Evolutionary conservation across 1,140 invertebrate species (phyloP), one percentile per base, ranked within the genome.

Genomic region (Panonychus citri): DNA sequence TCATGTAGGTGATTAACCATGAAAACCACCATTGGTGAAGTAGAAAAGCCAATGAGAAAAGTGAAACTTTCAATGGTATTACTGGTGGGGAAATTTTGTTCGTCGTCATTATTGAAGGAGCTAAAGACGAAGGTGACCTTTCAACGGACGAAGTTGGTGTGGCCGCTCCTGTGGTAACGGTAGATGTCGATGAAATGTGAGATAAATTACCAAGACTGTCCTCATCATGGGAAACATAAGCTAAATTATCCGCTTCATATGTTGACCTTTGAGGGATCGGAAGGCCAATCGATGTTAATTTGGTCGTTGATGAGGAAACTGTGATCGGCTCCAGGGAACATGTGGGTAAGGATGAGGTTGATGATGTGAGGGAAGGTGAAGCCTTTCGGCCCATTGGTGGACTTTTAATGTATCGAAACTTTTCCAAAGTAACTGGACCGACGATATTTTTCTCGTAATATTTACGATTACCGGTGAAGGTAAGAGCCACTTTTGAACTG

Each of bases 11-110:
- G 0, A 64, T 59, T 8, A 64, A 28, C 62, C 62, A 64, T 19
- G 56, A 61, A 50, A 61, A 64, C 62, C 62, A 64, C 28, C 57
- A 60, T 43, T 64, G 61, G 43, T 64, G 62, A 8, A 62, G 34
- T 17, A 60, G n/a, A 30, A 54, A 64, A 1, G 62, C 55, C 0
- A 55, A 25, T 0, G 62, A 61, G 5, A 52, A 27, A 7, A 64
- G 39, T 1, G 61, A 61, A 15, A 50, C 19, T 7, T 49, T 39
- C 2, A 64, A 42, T 1, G 62, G 60, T 2, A 58, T 30, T 55
- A 27, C 15, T 21, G n/a, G n/a, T 46, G n/a, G n/a, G 0, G 7
- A 19, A 46, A 46, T 7, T n/a, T 19, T 21, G n/a, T 7, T 4
- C n/a, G 21, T 2, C 7, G 43, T n/a, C 10, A 24, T 2, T 24